phyloP scores from a whole-genome alignment of 2,888 invertebrate genomes.

The Drosophila vallismaia region DNA sequence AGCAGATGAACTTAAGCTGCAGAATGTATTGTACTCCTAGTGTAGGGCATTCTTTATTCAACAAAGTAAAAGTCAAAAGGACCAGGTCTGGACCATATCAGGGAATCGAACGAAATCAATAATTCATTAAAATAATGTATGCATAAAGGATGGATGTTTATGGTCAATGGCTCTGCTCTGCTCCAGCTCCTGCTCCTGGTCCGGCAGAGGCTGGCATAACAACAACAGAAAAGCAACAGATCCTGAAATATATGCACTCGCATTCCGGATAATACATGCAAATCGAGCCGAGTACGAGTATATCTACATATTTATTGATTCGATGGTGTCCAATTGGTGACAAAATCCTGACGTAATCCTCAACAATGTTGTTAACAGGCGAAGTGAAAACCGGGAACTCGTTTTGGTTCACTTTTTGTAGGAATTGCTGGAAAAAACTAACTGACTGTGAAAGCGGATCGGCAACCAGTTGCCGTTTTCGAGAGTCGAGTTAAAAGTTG shows the following conservation, averaged over 20 bases:
- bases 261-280: conserved; percentile 53
- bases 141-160: conserved; percentile 73
- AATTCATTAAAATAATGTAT: conserved; percentile 78
- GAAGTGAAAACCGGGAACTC: background rate
- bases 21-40: background rate
- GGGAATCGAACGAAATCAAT: conserved; percentile 65
- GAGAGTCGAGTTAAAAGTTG: conserved; percentile 7
- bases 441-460: conserved; percentile 10
- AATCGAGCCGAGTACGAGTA: conserved; percentile 30
- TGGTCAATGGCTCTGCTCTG: conserved; percentile 50
- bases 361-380: conserved; percentile 69
- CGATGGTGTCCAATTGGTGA: conserved; percentile 41
- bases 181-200: background rate
- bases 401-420: background rate
- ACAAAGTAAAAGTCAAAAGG: background rate
- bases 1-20: too few species aligned
- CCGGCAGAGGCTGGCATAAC: conserved; percentile 21
- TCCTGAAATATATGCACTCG: conserved; percentile 38
- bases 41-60: background rate
- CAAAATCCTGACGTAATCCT: conserved; percentile 43
- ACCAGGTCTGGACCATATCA: conserved; percentile 8
- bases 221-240: conserved; percentile 20
- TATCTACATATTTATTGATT: conserved; percentile 32
- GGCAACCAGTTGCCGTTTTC: conserved; percentile 7
- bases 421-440: conserved; percentile 1